Percentiles rank a stretch among this genome's conserved stretches.
Evolutionary conservation across 2,113 vertebrate genomes (phyloP).

Genomic region (Amblyopsis rosae): DNA sequence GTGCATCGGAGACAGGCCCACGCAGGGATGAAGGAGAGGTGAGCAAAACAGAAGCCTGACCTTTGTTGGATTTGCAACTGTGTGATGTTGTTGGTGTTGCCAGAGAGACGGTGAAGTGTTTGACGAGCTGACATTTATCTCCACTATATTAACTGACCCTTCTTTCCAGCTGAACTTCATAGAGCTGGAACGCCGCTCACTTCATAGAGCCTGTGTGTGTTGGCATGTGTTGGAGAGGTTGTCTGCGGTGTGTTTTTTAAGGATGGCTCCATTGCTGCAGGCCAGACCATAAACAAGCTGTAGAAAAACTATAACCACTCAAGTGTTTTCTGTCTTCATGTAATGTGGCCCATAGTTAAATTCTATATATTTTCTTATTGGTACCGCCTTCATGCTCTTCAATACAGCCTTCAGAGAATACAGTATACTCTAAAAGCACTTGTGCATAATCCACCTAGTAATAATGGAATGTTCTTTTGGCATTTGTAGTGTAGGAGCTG

Average conservation of each 20-base stretch:
- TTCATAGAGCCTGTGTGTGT: neutral
- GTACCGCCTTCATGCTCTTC: too few species aligned
- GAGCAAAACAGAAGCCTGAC: slow-evolving; percentile 32
- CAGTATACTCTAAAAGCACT: too few species aligned
- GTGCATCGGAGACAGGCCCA: neutral
- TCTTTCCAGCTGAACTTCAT: slow-evolving; percentile 24
- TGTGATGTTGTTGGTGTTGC: slow-evolving; percentile 52
- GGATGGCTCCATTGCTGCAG: too few species aligned
- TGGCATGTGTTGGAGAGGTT: neutral
- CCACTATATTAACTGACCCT: slow-evolving; percentile 53
- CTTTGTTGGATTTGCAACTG: slow-evolving; percentile 50
- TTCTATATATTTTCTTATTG: too few species aligned
- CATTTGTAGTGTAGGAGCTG: too few species aligned
- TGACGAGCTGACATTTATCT: slow-evolving; percentile 56
- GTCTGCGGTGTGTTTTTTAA: neutral
- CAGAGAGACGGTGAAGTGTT: slow-evolving; percentile 47
- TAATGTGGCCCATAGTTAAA: too few species aligned
- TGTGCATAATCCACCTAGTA: too few species aligned
- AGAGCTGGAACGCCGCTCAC: neutral
- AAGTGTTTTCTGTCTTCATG: too few species aligned
- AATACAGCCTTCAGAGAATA: too few species aligned
- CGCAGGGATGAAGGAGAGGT: slow-evolving; percentile 23
- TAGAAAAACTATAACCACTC: too few species aligned
- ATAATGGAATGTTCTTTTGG: too few species aligned
- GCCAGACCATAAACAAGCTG: too few species aligned